These are phyloP conservation scores for Corynorhinus townsendii DNA, from an alignment of 2,113 vertebrate species.

Conservation along the genomic window DNA sequence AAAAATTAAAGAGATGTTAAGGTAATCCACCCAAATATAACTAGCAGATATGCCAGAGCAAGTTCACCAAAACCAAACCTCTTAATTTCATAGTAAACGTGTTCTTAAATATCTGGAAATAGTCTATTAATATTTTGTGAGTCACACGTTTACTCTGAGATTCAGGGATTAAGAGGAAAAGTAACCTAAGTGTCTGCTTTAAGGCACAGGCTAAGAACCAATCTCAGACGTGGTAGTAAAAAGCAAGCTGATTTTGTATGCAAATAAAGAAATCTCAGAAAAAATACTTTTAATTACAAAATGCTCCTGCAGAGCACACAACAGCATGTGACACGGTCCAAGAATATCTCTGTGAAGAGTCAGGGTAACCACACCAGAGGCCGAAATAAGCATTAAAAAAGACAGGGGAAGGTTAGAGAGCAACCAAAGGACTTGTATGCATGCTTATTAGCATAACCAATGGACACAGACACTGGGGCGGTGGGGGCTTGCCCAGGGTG, in stretches of 20 bases:
- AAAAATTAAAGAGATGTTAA: constrained; percentile 62
- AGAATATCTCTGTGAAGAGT: background rate
- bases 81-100: constrained; percentile 12
- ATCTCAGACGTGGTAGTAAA: background rate
- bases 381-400: background rate
- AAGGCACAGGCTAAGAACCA: constrained; percentile 8
- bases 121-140: background rate
- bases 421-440: no score
- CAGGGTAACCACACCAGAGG: background rate
- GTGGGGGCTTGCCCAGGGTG: no score
- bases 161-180: background rate
- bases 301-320: background rate
- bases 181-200: background rate
- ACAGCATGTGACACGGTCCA: background rate
- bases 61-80: constrained; percentile 52
- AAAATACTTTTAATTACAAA: constrained; percentile 3
- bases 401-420: background rate
- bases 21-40: constrained; percentile 37
- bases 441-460: no score
- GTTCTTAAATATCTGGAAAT: constrained; percentile 3
- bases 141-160: background rate
- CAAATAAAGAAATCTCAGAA: constrained; percentile 25
- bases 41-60: background rate
- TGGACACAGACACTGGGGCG: no score
- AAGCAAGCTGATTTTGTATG: background rate